Conservation (phyloP, 2,888 invertebrate genomes). For the Chloroclysta siterata region DNA sequence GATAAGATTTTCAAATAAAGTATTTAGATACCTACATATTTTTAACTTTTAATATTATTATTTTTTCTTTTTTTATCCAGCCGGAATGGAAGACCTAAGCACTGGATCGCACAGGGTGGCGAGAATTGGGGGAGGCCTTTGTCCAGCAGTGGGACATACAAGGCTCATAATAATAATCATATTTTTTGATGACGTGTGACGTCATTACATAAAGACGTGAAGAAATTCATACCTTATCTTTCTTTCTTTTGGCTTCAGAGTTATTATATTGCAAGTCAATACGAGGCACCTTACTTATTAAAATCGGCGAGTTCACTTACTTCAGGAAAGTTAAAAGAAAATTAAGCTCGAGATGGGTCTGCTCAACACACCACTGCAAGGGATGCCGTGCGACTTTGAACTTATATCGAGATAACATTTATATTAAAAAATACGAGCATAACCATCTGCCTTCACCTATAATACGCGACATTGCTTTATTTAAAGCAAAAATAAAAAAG, state of each 20-base stretch:
- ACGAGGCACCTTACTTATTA: conserved; percentile 10
- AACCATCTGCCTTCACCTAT: conserved; percentile 1
- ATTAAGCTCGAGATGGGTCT: conserved; percentile 22
- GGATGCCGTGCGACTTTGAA: conserved; percentile 17
- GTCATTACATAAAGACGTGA: too few species aligned
- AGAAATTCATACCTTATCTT: too few species aligned
- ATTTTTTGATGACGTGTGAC: too few species aligned
- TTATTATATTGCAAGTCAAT: conserved; percentile 14
- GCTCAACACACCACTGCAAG: conserved; percentile 21
- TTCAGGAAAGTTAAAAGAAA: conserved; percentile 9
- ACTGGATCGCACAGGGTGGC: too few species aligned
- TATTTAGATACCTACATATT: too few species aligned
- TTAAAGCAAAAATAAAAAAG: not conserved
- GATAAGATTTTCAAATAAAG: too few species aligned
- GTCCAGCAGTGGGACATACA: too few species aligned
- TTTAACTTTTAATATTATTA: too few species aligned
- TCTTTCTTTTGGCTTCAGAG: not conserved
- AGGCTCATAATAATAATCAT: too few species aligned
- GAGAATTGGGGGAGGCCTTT: too few species aligned
- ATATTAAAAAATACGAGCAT: not conserved
- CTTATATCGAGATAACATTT: not conserved
- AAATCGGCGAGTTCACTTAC: conserved; percentile 13
- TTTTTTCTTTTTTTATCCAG: too few species aligned
- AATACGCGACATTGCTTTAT: not conserved
- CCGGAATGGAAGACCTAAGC: too few species aligned